A percentile compares a stretch with the other conserved stretches of the same genome.
Evolutionary conservation across 2,113 vertebrate species (phyloP).

Genomic region (Pseudonaja textilis): DNA sequence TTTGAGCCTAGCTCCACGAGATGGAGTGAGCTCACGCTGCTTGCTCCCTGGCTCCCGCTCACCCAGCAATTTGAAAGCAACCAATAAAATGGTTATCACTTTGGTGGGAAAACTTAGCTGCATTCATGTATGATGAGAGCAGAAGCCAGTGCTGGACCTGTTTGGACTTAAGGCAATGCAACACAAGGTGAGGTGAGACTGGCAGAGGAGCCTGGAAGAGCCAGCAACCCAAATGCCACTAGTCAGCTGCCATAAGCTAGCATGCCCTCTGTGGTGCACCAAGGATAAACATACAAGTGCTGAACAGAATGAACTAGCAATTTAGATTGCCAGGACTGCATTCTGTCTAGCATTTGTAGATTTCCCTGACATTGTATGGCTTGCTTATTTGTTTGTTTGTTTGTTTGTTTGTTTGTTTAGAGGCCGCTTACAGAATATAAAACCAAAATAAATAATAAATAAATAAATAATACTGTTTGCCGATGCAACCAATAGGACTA

Average conservation of each 20-base stretch:
- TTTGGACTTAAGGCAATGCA: not conserved
- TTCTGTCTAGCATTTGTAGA: not conserved
- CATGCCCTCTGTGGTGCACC: not conserved
- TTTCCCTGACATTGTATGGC: not conserved
- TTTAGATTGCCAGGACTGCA: not conserved
- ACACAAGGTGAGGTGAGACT: not conserved
- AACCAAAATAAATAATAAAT: too few relatives aligned
- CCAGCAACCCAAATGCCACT: not conserved
- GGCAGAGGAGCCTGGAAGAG: not conserved
- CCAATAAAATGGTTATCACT: not conserved
- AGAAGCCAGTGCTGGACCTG: not conserved
- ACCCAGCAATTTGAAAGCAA: not conserved
- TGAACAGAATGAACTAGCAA: not conserved
- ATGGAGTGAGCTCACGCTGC: not conserved
- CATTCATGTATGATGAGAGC: not conserved
- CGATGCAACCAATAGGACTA: not conserved
- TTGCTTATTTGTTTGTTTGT: too few relatives aligned
- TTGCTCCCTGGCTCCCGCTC: not conserved
- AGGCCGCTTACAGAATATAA: too few relatives aligned
- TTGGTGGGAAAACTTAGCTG: not conserved
- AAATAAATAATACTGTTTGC: not conserved
- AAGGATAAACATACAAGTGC: not conserved
- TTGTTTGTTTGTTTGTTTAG: too few relatives aligned
- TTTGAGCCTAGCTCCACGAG: not conserved
- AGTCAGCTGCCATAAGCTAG: not conserved